Percentiles rank a stretch among this genome's conserved stretches.
Conservation (phyloP, 2,888 invertebrate genomes). For the Eupithecia insigniata region DNA sequence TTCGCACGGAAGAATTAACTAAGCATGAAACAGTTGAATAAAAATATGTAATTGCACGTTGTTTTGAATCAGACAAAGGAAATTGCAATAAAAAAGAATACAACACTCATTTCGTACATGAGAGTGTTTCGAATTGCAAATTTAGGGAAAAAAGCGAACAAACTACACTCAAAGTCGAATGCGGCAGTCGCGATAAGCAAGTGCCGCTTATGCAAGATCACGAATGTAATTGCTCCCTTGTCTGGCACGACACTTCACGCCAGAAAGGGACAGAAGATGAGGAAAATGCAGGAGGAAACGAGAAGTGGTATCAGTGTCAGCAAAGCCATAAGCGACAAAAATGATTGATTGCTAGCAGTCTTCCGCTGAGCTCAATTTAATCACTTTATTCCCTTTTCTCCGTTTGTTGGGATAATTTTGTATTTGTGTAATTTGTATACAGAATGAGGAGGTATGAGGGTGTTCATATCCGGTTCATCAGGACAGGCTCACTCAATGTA, state of each 20-base stretch:
- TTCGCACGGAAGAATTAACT: slow-evolving; percentile 29
- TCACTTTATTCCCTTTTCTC: slow-evolving; percentile 85
- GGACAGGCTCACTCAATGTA: slow-evolving; percentile 64
- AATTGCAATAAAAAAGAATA: slow-evolving; percentile 54
- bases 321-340: slow-evolving; percentile 82
- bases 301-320: slow-evolving; percentile 65
- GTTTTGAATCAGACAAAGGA: slow-evolving; percentile 41
- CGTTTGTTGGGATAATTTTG: slow-evolving; percentile 84
- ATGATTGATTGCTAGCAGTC: slow-evolving; percentile 85
- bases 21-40: slow-evolving; percentile 36
- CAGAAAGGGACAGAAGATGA: slow-evolving; percentile 69
- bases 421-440: slow-evolving; percentile 84
- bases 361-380: slow-evolving; percentile 85
- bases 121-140: slow-evolving; percentile 81
- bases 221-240: slow-evolving; percentile 85
- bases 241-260: slow-evolving; percentile 83
- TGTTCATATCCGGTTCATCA: slow-evolving; percentile 75
- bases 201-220: slow-evolving; percentile 85
- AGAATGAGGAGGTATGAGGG: slow-evolving; percentile 76
- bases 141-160: slow-evolving; percentile 78
- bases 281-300: slow-evolving; percentile 57
- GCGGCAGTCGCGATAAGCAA: slow-evolving; percentile 83
- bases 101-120: slow-evolving; percentile 66
- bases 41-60: slow-evolving; percentile 39
- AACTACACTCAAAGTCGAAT: slow-evolving; percentile 81